phyloP scores from a whole-genome alignment of 2,888 invertebrate species.

The Agrochola litura region DNA sequence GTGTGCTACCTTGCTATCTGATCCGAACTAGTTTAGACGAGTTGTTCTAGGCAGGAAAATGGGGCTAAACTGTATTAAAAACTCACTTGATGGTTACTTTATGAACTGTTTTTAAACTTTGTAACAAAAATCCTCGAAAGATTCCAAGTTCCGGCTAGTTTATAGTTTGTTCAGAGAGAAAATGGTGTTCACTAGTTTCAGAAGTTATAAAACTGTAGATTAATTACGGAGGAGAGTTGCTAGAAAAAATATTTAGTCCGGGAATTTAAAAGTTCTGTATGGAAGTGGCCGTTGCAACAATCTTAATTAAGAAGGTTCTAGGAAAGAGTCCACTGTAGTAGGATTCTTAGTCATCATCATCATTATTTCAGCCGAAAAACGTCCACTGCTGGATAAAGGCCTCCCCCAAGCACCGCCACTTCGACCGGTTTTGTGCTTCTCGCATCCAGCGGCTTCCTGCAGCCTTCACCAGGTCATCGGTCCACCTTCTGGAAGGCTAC shows the following conservation, averaged over 20 bases:
- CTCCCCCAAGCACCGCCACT: no score
- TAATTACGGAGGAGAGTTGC: slow-evolving; percentile 43
- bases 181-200: slow-evolving; percentile 49
- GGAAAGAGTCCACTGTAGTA: slow-evolving; percentile 1
- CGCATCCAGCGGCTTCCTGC: no score
- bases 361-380: no score
- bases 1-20: slow-evolving; percentile 77
- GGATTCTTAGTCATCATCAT: background rate
- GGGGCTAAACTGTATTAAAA: slow-evolving; percentile 43
- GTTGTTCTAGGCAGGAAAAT: slow-evolving; percentile 66
- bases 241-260: slow-evolving; percentile 36
- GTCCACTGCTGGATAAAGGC: no score
- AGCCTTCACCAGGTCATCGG: no score
- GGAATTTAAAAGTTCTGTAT: slow-evolving; percentile 32
- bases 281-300: slow-evolving; percentile 14
- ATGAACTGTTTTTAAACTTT: slow-evolving; percentile 21
- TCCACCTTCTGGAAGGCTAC: no score
- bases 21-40: slow-evolving; percentile 78
- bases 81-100: slow-evolving; percentile 10
- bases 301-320: slow-evolving; percentile 25
- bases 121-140: slow-evolving; percentile 22
- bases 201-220: slow-evolving; percentile 52
- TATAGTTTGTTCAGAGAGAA: slow-evolving; percentile 42
- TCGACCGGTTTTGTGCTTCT: no score
- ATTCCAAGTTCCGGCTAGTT: slow-evolving; percentile 43